A percentile compares a stretch with the other conserved stretches of the same genome.
phyloP scores from a whole-genome alignment of 2,888 invertebrate species.

The Synergus japonicus region DNA sequence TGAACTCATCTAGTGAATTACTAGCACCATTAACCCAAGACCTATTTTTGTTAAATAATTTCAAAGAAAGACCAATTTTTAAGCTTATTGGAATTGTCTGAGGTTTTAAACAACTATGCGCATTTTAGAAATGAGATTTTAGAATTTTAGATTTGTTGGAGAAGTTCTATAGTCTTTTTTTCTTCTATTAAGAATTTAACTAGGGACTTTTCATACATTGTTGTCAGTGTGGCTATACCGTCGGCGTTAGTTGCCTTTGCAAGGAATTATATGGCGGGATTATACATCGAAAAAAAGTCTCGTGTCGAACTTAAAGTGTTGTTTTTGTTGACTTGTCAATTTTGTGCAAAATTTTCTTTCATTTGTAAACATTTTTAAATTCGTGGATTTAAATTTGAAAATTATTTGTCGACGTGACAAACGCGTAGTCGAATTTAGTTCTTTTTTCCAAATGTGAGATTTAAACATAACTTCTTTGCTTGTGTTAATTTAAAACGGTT shows the following conservation, averaged over 20 bases:
- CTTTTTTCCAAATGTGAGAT: not conserved
- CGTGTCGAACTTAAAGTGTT: not conserved
- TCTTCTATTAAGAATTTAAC: slow-evolving; percentile 48
- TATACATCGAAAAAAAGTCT: not conserved
- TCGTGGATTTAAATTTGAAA: not conserved
- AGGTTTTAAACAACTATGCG: not conserved
- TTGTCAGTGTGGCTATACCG: slow-evolving; percentile 58
- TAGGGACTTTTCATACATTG: slow-evolving; percentile 53
- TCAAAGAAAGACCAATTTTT: slow-evolving; percentile 5
- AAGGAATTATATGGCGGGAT: slow-evolving; percentile 2
- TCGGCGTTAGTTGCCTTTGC: slow-evolving; percentile 36
- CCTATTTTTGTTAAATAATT: not conserved
- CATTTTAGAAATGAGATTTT: not conserved
- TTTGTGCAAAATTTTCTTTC: not conserved
- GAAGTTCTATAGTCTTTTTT: slow-evolving; percentile 1
- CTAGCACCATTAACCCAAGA: slow-evolving; percentile 25
- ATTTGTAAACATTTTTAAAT: not conserved
- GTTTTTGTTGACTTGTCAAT: not conserved
- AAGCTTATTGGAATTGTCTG: slow-evolving; percentile 36
- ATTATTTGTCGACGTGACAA: not conserved
- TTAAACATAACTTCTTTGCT: not conserved
- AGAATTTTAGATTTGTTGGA: not conserved
- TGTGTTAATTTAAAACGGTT: not conserved
- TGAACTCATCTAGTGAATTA: slow-evolving; percentile 46
- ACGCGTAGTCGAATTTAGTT: not conserved